Evolutionary conservation across 1,140 invertebrate genomes (phyloP), one percentile per base, ranked within the genome.

Genomic region (Archivesica marissinica): DNA sequence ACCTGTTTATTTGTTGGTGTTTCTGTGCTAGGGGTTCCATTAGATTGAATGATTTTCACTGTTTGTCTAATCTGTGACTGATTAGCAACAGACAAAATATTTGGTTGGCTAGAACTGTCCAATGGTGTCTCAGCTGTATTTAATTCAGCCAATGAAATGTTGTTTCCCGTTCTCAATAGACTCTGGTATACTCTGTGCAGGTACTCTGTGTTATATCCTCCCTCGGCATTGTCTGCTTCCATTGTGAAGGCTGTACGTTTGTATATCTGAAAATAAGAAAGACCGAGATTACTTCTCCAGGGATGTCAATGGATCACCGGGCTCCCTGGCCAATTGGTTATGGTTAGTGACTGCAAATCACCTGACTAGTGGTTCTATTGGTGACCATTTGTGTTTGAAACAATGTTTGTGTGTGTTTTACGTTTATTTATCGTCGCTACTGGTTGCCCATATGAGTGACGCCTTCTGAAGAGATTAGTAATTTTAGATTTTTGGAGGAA

Each of bases 41-140:
- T 82, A 28, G 79, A 82, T 44, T 82, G 79, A 35, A 82, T 82
- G 25, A 82, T 74, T 30, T 82, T 82, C 15, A 82, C 79, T 20
- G 79, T 74, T 30, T 82, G 79, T 72, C 79, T 72, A 20, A 82
- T 74, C 64, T 82, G 79, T 17, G 79, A 52, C 44, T 72, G 79
- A 28, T 59, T 82, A 56, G 44, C 61, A 39, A 59, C 61, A 25
- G 61, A 28, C 39, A 39, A 35, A 15, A 64, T 17, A 52, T n/a
- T 47, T 30, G 77, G 25, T 25, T 75, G 72, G 41, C 72, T 75
- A 13, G 33, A 7, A 25, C 17, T 52, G 2, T 50, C 72, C 41
- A 50, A 17, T 23, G 44, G n/a, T 7, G 7, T 23, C 20, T 59
- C 38, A 33, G 28, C 47, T 25, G 56, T 39, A 28, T 68, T 79